Evolutionary conservation across 2,888 invertebrate species (phyloP), one percentile per base, ranked within the genome.

Genomic region (Exocentrus adspersus): DNA sequence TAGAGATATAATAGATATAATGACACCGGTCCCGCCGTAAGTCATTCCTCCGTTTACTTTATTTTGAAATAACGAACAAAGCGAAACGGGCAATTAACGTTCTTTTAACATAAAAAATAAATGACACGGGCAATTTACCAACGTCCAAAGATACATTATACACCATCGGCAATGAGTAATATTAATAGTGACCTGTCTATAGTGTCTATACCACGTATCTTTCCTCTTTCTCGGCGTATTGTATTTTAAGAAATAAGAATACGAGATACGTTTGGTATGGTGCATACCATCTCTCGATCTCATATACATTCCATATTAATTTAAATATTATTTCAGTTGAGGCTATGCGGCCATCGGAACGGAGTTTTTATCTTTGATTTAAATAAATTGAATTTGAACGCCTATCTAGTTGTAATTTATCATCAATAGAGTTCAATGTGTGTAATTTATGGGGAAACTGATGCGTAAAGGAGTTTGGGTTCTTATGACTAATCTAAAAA

Each of bases 101-200:
- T 65, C 52, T 54, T 62, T 63, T 60, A 59, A 63, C 58, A 60
- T 59, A 54, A 69, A 64, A 69, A 67, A 69, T 65, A 51, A 61
- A 62, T 60, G 67, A 64, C 62, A 58, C 56, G 63, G 65, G 67
- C 65, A 70, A 70, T 70, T 66, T 65, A 70, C 65, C 70, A 68
- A 65, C 62, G 70, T 66, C 70, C 68, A 56, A 16, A 46, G 65
- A 62, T 64, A 68, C 68, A 68, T 65, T 68, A 68, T 67, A 68
- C 64, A 68, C 70, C 67, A 66, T 70, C 70, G 65, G 65, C 64
- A 68, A 62, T 66, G 70, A 73, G 71, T 73, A 72, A 70, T 72
- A 73, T 73, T 73, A 73, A 73, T 73, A 72, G 72, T 71, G 65
- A 66, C 68, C 71, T 72, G 72, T 72, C 73, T 72, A 71, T 70